These are phyloP conservation scores for Ptilodon capucinus DNA, from an alignment of 2,888 invertebrate species.

Conservation along the genomic window DNA sequence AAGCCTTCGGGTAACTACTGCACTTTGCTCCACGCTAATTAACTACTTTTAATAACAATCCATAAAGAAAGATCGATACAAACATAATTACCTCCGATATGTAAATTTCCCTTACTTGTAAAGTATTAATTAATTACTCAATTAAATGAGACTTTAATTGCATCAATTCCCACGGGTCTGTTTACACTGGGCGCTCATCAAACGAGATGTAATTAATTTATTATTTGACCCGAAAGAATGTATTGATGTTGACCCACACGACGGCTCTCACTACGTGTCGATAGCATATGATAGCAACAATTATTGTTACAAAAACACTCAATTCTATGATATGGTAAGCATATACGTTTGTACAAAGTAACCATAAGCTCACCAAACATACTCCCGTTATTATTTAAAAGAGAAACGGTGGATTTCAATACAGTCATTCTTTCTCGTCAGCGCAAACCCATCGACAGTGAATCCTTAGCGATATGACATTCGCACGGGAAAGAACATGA, in stretches of 20 bases:
- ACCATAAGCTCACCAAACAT: background rate
- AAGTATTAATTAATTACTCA: background rate
- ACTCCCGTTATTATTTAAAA: too few relatives aligned
- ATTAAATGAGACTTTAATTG: slow-evolving; percentile 13
- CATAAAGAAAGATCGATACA: background rate
- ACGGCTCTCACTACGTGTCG: slow-evolving; percentile 17
- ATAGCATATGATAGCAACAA: background rate
- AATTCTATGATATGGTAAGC: too few relatives aligned
- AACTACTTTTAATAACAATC: background rate
- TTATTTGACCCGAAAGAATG: slow-evolving; percentile 18
- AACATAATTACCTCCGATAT: background rate
- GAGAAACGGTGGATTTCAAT: too few relatives aligned
- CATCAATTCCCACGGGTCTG: slow-evolving; percentile 27
- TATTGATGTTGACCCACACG: slow-evolving; percentile 9
- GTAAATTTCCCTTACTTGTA: background rate
- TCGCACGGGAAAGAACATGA: too few relatives aligned
- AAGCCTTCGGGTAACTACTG: too few relatives aligned
- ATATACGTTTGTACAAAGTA: too few relatives aligned
- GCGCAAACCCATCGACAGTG: too few relatives aligned
- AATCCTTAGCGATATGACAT: too few relatives aligned
- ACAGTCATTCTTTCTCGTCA: too few relatives aligned
- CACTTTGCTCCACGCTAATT: too few relatives aligned
- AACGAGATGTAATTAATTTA: slow-evolving; percentile 23
- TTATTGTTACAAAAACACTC: too few relatives aligned
- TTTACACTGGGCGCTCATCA: slow-evolving; percentile 11